Evolutionary conservation across 1,140 invertebrate genomes (phyloP).

Genomic region (Diorhabda elongata): DNA sequence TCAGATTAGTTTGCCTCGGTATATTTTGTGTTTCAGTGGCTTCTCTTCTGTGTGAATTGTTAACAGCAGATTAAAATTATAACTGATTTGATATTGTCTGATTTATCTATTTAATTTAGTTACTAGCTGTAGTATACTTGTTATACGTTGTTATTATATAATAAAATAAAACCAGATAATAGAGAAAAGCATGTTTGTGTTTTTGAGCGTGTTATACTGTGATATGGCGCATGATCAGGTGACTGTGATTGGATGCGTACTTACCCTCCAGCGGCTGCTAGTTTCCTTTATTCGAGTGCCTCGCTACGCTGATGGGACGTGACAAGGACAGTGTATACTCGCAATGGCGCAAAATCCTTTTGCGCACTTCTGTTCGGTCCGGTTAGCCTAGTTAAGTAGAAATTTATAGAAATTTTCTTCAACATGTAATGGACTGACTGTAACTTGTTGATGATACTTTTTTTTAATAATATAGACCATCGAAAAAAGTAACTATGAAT

Average conservation of each 20-base stretch:
- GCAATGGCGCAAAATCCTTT: conserved; percentile 23
- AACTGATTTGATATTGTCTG: too few relatives aligned
- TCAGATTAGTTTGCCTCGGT: too few relatives aligned
- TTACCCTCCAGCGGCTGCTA: conserved; percentile 46
- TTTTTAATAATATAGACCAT: too few relatives aligned
- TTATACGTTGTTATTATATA: not conserved
- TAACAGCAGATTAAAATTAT: too few relatives aligned
- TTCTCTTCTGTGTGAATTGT: too few relatives aligned
- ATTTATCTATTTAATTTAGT: not conserved
- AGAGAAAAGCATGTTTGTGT: conserved; percentile 34
- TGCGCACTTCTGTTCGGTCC: conserved; percentile 37
- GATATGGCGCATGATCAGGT: conserved; percentile 49
- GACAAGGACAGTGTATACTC: conserved; percentile 42
- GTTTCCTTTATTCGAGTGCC: conserved; percentile 46
- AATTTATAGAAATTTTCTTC: conserved; percentile 34
- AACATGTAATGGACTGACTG: conserved; percentile 6
- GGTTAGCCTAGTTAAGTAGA: conserved; percentile 42
- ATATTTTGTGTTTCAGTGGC: too few relatives aligned
- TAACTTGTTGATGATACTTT: not conserved
- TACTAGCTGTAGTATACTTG: not conserved
- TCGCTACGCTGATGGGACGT: conserved; percentile 46
- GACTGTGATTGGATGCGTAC: conserved; percentile 47
- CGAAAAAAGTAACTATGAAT: too few relatives aligned
- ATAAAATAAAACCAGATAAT: not conserved
- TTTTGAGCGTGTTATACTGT: conserved; percentile 45